These are phyloP conservation scores for Xiphias gladius DNA, from an alignment of 2,113 vertebrate genomes.

Conservation along the genomic window DNA sequence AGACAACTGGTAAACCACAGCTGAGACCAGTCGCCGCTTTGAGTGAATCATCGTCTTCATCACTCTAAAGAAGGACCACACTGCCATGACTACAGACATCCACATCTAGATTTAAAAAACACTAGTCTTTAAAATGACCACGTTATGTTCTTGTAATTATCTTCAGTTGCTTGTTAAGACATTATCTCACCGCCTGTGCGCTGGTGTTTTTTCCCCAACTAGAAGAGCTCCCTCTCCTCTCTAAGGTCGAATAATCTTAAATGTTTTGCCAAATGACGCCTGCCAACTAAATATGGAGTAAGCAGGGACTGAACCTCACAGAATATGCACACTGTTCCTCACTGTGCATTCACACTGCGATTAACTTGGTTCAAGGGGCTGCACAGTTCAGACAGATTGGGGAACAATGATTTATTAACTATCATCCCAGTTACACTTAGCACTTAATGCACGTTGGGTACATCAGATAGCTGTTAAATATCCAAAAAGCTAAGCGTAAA, in stretches of 20 bases:
- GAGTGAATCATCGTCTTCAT: conserved; percentile 37
- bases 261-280: conserved; percentile 14
- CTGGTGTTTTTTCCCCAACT: not conserved
- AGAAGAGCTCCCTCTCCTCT: not conserved
- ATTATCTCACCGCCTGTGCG: conserved; percentile 48
- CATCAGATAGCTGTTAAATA: not conserved
- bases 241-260: not conserved
- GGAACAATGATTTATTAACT: not conserved
- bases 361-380: not conserved
- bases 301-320: conserved; percentile 9
- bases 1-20: conserved; percentile 94
- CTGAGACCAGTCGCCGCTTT: not conserved
- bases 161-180: conserved; percentile 61
- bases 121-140: conserved; percentile 21
- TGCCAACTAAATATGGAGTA: not conserved
- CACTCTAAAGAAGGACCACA: conserved; percentile 57
- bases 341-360: conserved; percentile 33
- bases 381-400: not conserved
- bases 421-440: not conserved
- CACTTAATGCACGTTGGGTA: not conserved
- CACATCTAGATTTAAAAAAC: conserved; percentile 47
- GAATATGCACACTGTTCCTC: not conserved
- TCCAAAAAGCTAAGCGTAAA: not conserved
- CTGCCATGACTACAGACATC: conserved; percentile 65
- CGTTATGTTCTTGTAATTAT: conserved; percentile 55